Conservation (phyloP, 2,113 vertebrate genomes). For the Prinia subflava region DNA sequence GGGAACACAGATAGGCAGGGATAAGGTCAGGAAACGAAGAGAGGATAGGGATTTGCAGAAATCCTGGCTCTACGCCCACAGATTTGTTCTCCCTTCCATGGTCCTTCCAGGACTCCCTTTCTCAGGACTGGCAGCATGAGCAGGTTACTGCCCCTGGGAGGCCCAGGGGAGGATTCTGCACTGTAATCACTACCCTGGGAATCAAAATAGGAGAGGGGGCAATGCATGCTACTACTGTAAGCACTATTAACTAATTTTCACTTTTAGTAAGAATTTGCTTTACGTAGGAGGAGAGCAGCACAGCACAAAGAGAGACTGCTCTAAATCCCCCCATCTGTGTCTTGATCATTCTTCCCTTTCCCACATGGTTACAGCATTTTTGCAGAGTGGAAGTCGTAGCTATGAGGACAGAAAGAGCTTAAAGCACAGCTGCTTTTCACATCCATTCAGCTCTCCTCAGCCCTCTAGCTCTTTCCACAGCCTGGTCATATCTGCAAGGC, state of each 20-base stretch:
- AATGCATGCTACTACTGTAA: conserved; percentile 22
- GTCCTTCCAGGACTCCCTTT: conserved; percentile 33
- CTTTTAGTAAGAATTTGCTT: conserved; percentile 56
- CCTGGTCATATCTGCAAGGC: conserved; percentile 21
- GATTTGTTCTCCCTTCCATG: conserved; percentile 28
- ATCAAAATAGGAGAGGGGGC: conserved; percentile 34
- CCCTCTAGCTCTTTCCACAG: conserved; percentile 43
- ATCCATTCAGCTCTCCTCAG: conserved; percentile 36
- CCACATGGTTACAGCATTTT: conserved; percentile 58
- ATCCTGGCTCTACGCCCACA: neutral
- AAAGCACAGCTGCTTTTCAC: conserved; percentile 60
- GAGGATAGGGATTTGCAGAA: conserved; percentile 37
- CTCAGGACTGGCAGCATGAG: neutral
- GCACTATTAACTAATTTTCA: conserved; percentile 32
- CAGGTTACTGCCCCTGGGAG: conserved; percentile 33
- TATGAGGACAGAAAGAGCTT: conserved; percentile 54
- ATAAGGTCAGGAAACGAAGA: conserved; percentile 27
- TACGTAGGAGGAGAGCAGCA: conserved; percentile 41
- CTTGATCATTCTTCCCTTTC: conserved; percentile 48
- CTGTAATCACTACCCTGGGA: conserved; percentile 21
- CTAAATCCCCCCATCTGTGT: conserved; percentile 30
- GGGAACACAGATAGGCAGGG: conserved; percentile 35
- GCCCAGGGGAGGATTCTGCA: neutral
- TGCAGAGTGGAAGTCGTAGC: conserved; percentile 51
- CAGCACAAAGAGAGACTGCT: conserved; percentile 35